phyloP scores from a whole-genome alignment of 2,888 invertebrate species.

The Gibbula magus region DNA sequence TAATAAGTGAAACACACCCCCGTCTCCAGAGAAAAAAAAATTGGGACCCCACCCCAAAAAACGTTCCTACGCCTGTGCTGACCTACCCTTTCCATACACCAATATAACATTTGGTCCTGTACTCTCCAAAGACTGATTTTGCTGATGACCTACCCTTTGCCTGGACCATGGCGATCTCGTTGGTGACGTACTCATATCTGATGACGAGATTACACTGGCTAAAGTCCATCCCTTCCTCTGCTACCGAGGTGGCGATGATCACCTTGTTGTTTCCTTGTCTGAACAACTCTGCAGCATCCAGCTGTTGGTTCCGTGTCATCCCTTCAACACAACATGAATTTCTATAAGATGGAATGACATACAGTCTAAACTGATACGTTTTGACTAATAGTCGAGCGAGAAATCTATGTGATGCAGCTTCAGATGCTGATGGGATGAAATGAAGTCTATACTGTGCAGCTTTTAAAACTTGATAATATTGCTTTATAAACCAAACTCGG shows the following conservation, averaged over 20 bases:
- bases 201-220: conserved; percentile 72
- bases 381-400: no score
- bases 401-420: no score
- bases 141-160: conserved; percentile 71
- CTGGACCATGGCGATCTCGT: conserved; percentile 73
- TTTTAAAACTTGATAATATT: no score
- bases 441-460: no score
- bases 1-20: no score
- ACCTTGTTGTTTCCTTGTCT: conserved; percentile 66
- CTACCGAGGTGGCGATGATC: conserved; percentile 72
- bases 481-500: no score
- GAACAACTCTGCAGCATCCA: conserved; percentile 66
- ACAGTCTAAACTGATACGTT: conserved; percentile 73
- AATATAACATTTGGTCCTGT: no score
- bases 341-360: conserved; percentile 69
- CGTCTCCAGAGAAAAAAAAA: no score
- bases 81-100: conserved; percentile 71
- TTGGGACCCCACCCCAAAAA: no score
- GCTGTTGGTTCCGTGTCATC: conserved; percentile 69
- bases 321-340: conserved; percentile 65
- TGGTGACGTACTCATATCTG: conserved; percentile 72
- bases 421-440: no score
- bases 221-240: conserved; percentile 73
- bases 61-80: no score
- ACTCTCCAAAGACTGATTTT: no score